These are phyloP conservation scores for Smittia aterrima DNA, from an alignment of 2,888 invertebrate genomes.

Conservation along the genomic window DNA sequence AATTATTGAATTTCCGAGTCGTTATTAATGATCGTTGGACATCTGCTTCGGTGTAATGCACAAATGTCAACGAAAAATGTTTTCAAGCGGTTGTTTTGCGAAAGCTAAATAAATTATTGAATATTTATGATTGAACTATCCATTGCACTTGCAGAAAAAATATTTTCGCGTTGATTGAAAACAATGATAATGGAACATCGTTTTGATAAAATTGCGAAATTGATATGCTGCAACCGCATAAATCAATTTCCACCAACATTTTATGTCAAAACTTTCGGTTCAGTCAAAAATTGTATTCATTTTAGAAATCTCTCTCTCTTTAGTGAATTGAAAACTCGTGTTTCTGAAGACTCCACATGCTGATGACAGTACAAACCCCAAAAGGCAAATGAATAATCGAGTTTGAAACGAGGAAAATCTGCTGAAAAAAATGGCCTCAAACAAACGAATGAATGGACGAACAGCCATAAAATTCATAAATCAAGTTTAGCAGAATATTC, in stretches of 20 bases:
- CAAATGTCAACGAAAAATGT: constrained; percentile 34
- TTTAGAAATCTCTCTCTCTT: not conserved
- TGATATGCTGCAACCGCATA: constrained; percentile 22
- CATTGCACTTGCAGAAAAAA: not conserved
- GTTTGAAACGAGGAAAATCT: constrained; percentile 6
- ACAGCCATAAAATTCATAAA: constrained; percentile 7
- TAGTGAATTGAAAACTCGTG: not conserved
- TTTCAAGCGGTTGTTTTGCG: not conserved
- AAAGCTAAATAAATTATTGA: not conserved
- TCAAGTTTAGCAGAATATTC: not conserved
- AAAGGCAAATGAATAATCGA: constrained; percentile 21
- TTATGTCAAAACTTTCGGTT: constrained; percentile 1
- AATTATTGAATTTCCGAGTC: not conserved
- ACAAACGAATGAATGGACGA: not conserved
- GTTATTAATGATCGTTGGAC: constrained; percentile 23
- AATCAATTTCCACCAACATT: constrained; percentile 14
- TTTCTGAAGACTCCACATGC: not conserved
- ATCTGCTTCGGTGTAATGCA: constrained; percentile 20
- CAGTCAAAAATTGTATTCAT: not conserved
- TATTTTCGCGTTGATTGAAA: not conserved
- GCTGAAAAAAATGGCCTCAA: not conserved
- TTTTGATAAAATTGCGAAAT: not conserved
- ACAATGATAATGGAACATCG: constrained; percentile 5
- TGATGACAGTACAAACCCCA: not conserved
- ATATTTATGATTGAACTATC: constrained; percentile 13